These are phyloP conservation scores for Epirrita christyi DNA, from an alignment of 2,888 invertebrate species.

Conservation along the genomic window DNA sequence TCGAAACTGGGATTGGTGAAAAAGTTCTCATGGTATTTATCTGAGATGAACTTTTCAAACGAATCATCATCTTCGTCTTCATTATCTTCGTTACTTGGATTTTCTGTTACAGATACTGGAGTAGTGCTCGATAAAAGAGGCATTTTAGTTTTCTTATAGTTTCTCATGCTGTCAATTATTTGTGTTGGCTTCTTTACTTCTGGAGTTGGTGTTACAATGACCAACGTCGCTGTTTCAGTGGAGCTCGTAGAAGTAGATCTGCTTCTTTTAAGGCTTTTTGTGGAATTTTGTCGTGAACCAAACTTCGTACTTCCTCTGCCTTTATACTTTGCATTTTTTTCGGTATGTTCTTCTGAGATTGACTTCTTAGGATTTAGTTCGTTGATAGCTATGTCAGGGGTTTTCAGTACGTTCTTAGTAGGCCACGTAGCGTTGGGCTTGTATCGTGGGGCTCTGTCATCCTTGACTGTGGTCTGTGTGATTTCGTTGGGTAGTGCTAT, in stretches of 20 bases:
- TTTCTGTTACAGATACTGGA: conserved; percentile 47
- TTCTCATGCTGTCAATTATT: conserved; percentile 71
- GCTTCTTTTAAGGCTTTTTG: conserved; percentile 56
- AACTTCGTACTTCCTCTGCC: conserved; percentile 74
- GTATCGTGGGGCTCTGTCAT: conserved; percentile 57
- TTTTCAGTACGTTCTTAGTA: conserved; percentile 54
- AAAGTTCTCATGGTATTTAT: conserved; percentile 81
- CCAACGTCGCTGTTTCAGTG: conserved; percentile 57
- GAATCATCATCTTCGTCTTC: conserved; percentile 64
- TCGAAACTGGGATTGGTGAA: conserved; percentile 76
- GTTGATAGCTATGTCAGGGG: conserved; percentile 68
- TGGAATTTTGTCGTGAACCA: conserved; percentile 59
- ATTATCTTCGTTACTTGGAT: conserved; percentile 54
- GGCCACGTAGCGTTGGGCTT: conserved; percentile 54
- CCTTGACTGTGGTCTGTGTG: conserved; percentile 57
- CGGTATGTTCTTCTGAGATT: conserved; percentile 71
- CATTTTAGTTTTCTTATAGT: conserved; percentile 70
- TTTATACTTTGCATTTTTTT: conserved; percentile 79
- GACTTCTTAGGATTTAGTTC: conserved; percentile 73
- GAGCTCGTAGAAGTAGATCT: conserved; percentile 43
- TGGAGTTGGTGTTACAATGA: conserved; percentile 75
- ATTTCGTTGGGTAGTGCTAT: conserved; percentile 64
- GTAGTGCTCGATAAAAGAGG: conserved; percentile 57
- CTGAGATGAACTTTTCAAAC: conserved; percentile 76
- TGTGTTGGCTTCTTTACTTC: conserved; percentile 70